Evolutionary conservation across 2,797 vertebrate species (phyloP).

Genomic region (Centroberyx gerrardi): DNA sequence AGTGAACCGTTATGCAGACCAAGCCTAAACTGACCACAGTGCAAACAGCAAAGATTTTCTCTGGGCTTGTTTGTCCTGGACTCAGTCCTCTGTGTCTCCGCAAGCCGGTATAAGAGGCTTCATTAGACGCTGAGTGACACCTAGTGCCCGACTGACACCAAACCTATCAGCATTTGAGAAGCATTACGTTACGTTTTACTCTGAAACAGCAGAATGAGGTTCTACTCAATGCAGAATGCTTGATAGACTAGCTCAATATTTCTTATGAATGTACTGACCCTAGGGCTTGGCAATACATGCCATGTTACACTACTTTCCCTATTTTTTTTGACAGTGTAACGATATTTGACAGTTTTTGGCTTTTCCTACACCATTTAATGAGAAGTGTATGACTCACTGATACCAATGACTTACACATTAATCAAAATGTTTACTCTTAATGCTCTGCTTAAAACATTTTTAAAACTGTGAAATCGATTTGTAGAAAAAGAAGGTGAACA

Average conservation of each 20-base stretch:
- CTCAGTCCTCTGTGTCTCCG: conserved; percentile 23
- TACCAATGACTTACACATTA: not conserved
- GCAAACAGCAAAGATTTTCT: conserved; percentile 43
- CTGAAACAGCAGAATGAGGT: not conserved
- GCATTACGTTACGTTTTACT: not conserved
- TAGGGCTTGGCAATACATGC: not conserved
- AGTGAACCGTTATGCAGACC: conserved; percentile 19
- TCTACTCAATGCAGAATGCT: not conserved
- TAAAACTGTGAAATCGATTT: not conserved
- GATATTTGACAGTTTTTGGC: not conserved
- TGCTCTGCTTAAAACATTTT: not conserved
- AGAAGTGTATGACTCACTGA: not conserved
- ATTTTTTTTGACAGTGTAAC: not conserved
- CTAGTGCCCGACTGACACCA: conserved; percentile 70
- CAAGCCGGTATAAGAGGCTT: conserved; percentile 25
- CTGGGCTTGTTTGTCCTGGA: conserved; percentile 39
- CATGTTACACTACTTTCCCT: not conserved
- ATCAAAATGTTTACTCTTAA: not conserved
- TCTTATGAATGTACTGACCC: not conserved
- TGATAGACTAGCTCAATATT: not conserved
- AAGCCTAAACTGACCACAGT: conserved; percentile 41
- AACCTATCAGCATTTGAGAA: conserved; percentile 8
- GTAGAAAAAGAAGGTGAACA: too few species aligned
- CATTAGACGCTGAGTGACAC: conserved; percentile 65
- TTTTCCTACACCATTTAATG: not conserved